Evolutionary conservation across 2,888 invertebrate genomes (phyloP), one percentile per base, ranked within the genome.

Genomic region (Listrodromus nycthemerus): DNA sequence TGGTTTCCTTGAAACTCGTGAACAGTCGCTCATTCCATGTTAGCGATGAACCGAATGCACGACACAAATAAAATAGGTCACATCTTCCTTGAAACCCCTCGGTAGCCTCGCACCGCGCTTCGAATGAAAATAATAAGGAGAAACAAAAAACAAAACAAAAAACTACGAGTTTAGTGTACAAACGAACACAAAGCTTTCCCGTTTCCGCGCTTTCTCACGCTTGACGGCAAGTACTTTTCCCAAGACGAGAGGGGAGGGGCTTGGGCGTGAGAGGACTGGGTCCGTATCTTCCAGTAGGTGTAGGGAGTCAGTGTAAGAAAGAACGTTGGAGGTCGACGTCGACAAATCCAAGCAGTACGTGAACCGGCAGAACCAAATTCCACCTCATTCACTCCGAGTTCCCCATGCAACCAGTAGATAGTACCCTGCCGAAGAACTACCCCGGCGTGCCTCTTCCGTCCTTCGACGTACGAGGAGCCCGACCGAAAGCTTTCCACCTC

Each of bases 291-390:
- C 41, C 61, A 27, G 70, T 48, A 21, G 55, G 45, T 70, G 33
- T 45, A 52, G 48, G 74, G 76, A 81, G 61, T 63, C 4, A 52
- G 61, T 50, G 58, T 58, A 69, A 41, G 65, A 50, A 52, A 37
- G 61, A 78, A 61, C 27, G 27, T 30, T 21, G 55, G 61, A n/a
- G 80, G 73, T 70, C 88, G 92, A 93, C 92, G 90, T 86, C 90
- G 92, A 93, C 92, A 92, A 92, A 93, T 92, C 92, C 91, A 88
- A 88, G 89, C 88, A 83, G 88, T 87, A 91, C 92, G 91, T 91
- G 91, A 90, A 87, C 88, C 89, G 90, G 92, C 92, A 92, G 92
- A 93, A 91, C 89, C 92, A 92, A 92, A 90, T 91, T 88, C 87
- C 76, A 86, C 84, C 86, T 84, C 84, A 85, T 84, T 86, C 86